Percentiles rank a stretch among this genome's conserved stretches.
phyloP scores from a whole-genome alignment of 2,113 vertebrate genomes.

The Heterotilapia buettikoferi region DNA sequence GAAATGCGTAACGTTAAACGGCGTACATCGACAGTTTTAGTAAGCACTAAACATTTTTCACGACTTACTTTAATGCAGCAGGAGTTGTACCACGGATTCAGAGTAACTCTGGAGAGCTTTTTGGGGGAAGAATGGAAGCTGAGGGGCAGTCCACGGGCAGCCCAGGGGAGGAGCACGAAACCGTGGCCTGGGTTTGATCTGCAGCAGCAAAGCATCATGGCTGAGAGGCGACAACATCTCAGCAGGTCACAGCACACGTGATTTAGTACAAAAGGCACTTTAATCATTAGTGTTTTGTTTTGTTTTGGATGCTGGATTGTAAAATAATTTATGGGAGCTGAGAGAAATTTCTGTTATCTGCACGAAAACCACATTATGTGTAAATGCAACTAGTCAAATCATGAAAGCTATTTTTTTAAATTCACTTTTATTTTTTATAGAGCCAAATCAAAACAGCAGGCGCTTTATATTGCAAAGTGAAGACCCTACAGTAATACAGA shows the following conservation, averaged over 20 bases:
- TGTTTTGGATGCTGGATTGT: neutral
- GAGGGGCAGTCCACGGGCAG: neutral
- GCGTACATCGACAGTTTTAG: rapidly evolving
- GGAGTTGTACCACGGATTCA: neutral
- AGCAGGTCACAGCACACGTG: neutral
- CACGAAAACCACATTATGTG: neutral
- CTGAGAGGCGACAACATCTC: neutral
- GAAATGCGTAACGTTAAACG: neutral
- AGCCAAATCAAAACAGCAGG: neutral
- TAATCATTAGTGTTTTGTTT: neutral
- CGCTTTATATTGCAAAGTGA: neutral
- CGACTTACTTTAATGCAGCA: conserved; percentile 35
- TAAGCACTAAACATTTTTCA: neutral
- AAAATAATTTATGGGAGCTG: neutral
- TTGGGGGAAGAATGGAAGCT: conserved; percentile 18
- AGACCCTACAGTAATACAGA: neutral
- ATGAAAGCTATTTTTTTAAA: neutral
- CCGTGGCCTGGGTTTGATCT: neutral
- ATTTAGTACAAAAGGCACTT: neutral
- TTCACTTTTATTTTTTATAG: neutral
- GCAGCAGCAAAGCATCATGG: neutral
- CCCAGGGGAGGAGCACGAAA: conserved; percentile 29
- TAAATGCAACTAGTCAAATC: neutral
- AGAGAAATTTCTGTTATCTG: neutral
- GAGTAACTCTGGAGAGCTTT: neutral